phyloP scores from a whole-genome alignment of 2,113 vertebrate species.

The Grammomys surdaster region DNA sequence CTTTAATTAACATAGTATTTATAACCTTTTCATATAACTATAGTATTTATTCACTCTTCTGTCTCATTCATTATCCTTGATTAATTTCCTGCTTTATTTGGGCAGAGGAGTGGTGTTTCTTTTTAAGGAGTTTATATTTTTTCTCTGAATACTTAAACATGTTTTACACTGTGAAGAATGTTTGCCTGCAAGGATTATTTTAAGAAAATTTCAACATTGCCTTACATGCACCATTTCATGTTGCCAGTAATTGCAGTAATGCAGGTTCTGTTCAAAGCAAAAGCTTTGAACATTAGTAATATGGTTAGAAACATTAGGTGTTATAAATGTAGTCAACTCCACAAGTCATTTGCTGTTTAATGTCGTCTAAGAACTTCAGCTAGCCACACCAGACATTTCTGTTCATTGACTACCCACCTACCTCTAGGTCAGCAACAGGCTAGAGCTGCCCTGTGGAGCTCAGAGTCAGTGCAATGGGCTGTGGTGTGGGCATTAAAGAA shows the following conservation, averaged over 20 bases:
- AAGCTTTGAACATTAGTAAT: constrained; percentile 7
- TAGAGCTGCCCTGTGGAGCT: not conserved
- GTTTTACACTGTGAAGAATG: constrained; percentile 46
- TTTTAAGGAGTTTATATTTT: not conserved
- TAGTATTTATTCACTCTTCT: not conserved
- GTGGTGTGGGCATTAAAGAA: not conserved
- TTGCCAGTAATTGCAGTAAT: not conserved
- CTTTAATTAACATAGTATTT: not conserved
- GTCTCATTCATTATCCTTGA: not conserved
- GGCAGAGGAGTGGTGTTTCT: not conserved
- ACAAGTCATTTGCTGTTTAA: constrained; percentile 77
- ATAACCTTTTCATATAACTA: not conserved
- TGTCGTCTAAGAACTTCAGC: not conserved
- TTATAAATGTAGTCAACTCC: constrained; percentile 64
- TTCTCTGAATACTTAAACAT: constrained; percentile 9
- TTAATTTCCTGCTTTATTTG: not conserved
- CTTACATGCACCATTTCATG: not conserved
- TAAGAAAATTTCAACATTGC: not conserved
- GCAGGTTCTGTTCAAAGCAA: not conserved
- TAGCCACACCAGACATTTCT: not conserved
- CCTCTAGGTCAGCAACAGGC: not conserved
- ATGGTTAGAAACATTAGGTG: not conserved
- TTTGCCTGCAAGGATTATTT: constrained; percentile 17
- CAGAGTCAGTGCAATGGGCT: not conserved
- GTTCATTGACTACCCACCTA: not conserved